Conservation (phyloP, 1,140 invertebrate genomes). For the Lutraria rhynchaena region DNA sequence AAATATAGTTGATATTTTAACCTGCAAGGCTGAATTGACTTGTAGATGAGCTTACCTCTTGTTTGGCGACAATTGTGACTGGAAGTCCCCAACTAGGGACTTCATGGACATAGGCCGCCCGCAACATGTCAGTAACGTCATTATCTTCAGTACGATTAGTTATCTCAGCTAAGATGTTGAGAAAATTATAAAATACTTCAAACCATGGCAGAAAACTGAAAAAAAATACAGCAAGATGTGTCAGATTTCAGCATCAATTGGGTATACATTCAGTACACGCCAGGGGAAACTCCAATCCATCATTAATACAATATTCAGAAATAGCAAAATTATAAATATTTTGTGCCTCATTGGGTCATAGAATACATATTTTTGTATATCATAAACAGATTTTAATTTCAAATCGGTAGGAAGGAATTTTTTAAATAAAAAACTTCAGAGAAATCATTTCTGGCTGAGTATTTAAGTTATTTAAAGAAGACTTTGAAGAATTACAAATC, state of each 20-base stretch:
- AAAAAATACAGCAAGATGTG: constrained; percentile 28
- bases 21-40: neutral
- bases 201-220: constrained; percentile 96
- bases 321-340: no score
- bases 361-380: no score
- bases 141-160: constrained; percentile 82
- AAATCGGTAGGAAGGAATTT: no score
- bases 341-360: no score
- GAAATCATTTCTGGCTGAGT: no score
- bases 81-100: constrained; percentile 83
- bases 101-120: constrained; percentile 86
- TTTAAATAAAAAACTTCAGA: no score
- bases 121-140: constrained; percentile 86
- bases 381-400: no score
- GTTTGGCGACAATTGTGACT: constrained; percentile 71
- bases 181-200: constrained; percentile 93
- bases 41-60: constrained; percentile 64
- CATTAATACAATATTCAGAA: no score
- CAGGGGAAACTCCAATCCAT: neutral
- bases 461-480: no score
- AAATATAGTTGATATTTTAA: neutral
- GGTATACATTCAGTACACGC: neutral
- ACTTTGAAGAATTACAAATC: no score
- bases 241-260: no score
- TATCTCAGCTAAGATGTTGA: constrained; percentile 86